These are phyloP conservation scores for Rotaria magnacalcarata DNA, from an alignment of 2,888 invertebrate genomes.

Conservation along the genomic window DNA sequence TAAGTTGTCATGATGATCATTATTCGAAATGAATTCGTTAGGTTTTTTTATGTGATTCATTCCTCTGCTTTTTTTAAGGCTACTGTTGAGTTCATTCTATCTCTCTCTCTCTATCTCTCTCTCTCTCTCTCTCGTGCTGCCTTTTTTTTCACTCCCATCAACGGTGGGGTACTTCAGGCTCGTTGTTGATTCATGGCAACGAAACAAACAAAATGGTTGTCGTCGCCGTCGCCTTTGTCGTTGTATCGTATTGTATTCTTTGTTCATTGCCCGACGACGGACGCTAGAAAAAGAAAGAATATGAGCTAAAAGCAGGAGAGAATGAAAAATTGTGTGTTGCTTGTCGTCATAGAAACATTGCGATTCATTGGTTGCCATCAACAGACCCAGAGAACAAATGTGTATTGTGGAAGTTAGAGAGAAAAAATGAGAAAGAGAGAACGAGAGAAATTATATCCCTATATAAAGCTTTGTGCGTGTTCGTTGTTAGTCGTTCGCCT, in stretches of 20 bases:
- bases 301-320: background rate
- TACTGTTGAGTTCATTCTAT: background rate
- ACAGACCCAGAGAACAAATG: background rate
- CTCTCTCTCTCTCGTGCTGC: background rate
- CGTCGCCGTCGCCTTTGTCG: background rate
- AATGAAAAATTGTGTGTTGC: background rate
- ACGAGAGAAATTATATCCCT: background rate
- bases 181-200: constrained; percentile 13
- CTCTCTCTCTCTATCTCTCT: no score
- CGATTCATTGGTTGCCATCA: background rate
- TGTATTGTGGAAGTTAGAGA: constrained; percentile 9
- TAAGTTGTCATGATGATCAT: constrained; percentile 14
- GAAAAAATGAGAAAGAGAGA: constrained; percentile 16
- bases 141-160: background rate
- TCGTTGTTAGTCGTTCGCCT: constrained; percentile 8
- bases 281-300: background rate
- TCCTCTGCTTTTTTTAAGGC: background rate
- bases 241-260: background rate
- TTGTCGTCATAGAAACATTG: background rate
- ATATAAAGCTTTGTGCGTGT: background rate
- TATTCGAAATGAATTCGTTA: background rate
- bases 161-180: background rate
- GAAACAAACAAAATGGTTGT: constrained; percentile 11
- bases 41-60: background rate
- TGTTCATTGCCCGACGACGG: constrained; percentile 10